Conservation (phyloP, 1,140 invertebrate genomes). For the Lucilia cuprina region DNA sequence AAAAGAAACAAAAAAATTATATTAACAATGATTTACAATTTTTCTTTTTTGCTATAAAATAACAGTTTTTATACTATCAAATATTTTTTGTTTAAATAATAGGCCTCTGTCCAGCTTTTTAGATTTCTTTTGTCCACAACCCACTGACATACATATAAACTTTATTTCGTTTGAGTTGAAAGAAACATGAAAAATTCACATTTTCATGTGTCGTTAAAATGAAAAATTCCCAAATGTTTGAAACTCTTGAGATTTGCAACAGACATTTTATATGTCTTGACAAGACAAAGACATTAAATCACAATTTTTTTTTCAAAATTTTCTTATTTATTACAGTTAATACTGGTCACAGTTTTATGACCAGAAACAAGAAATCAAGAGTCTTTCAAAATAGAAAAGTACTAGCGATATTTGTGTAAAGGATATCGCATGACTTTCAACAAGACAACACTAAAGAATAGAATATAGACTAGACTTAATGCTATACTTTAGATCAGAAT, state of each 20-base stretch:
- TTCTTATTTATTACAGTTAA: neutral
- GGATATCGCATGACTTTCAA: too few relatives aligned
- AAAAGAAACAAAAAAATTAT: neutral
- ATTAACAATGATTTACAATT: neutral
- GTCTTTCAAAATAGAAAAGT: too few relatives aligned
- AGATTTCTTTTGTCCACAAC: neutral
- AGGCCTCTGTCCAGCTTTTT: too few relatives aligned
- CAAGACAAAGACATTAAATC: constrained; percentile 2
- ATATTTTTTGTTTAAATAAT: neutral
- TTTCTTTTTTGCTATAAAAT: too few relatives aligned
- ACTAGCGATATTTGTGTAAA: too few relatives aligned
- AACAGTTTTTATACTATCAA: neutral
- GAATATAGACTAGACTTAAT: too few relatives aligned
- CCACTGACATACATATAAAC: neutral
- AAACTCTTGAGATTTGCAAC: neutral
- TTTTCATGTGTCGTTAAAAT: neutral
- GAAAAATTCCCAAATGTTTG: neutral
- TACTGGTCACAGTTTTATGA: neutral
- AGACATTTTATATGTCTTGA: neutral
- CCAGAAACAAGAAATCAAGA: too few relatives aligned
- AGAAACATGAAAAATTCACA: neutral
- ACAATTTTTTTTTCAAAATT: neutral
- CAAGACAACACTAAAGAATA: too few relatives aligned
- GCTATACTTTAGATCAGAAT: too few relatives aligned
- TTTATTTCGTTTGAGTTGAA: neutral